phyloP scores from a whole-genome alignment of 2,113 vertebrate genomes.

The Uria aalge region DNA sequence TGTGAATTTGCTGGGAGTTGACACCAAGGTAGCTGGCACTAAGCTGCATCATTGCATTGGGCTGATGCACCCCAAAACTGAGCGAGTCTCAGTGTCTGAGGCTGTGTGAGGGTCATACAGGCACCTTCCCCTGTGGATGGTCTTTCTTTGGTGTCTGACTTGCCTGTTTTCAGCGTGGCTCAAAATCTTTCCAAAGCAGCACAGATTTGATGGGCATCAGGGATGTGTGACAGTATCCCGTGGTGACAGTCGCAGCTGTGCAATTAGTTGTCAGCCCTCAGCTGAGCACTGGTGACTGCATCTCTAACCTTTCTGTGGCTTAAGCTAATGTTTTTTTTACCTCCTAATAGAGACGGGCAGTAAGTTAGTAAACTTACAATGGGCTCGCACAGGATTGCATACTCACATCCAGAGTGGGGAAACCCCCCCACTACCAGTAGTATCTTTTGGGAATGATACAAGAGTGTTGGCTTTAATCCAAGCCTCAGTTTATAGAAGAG shows the following conservation, averaged over 20 bases:
- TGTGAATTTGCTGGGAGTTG: background rate
- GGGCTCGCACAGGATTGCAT: background rate
- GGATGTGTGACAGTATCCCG: background rate
- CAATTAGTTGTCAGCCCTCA: background rate
- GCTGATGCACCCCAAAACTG: background rate
- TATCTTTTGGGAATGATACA: background rate
- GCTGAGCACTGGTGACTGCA: background rate
- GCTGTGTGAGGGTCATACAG: background rate
- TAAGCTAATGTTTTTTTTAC: background rate
- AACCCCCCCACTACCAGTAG: background rate
- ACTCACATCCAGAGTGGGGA: background rate
- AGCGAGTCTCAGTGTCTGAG: background rate
- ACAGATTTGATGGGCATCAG: background rate
- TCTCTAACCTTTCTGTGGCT: background rate
- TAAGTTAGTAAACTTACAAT: background rate
- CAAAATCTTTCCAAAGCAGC: background rate
- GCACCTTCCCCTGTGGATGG: background rate
- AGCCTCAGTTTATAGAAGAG: background rate
- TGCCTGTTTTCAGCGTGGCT: background rate
- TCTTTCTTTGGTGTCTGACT: background rate
- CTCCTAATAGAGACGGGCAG: background rate
- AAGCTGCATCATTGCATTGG: background rate
- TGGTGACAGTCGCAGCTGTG: background rate
- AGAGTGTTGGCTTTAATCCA: background rate
- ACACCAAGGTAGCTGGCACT: rapidly evolving